Evolutionary conservation across 2,113 vertebrate species (phyloP), one percentile per base, ranked within the genome.

Genomic region (Pionites leucogaster): DNA sequence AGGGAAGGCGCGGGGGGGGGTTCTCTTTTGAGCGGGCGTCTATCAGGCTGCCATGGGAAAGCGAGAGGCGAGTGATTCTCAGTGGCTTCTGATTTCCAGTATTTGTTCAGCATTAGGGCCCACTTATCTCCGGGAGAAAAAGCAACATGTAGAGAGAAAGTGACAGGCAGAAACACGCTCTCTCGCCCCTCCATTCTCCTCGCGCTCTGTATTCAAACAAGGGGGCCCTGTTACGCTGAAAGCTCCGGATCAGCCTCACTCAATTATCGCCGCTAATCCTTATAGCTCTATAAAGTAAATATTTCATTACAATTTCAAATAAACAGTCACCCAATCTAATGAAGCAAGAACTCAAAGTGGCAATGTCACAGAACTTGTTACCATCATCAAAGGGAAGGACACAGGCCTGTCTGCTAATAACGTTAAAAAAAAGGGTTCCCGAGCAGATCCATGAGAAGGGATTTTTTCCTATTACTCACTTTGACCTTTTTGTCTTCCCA

Each of bases 51-150:
- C 99, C 99, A 99, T 99, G 99, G 99, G 99, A 99, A 99, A 99
- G 99, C 98, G 96, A 98, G 99, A 98, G 97, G 98, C 98, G 99
- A 99, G 99, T 99, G 99, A 99, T 99, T 99, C 99, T 99, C 99
- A 99, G 99, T 99, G 99, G 99, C 99, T 99, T 99, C 99, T 99
- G 99, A 99, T 99, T 99, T 99, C 99, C 99, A 99, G 99, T 99
- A 99, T 99, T 99, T 99, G 99, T 99, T 99, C 99, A 99, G 99
- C 99, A 98, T 99, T 99, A 99, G 99, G 98, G 98, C 97, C 99
- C 99, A 99, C 99, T 99, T 99, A 99, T 99, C 99, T 99, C 98
- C 98, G 98, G 98, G 98, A 99, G 99, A 99, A 99, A 99, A 99
- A 99, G 99, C 99, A 99, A 99, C 99, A 99, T 98, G 99, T 98